These are phyloP conservation scores for Aplocera efformata DNA, from an alignment of 2,888 invertebrate species.

Conservation along the genomic window DNA sequence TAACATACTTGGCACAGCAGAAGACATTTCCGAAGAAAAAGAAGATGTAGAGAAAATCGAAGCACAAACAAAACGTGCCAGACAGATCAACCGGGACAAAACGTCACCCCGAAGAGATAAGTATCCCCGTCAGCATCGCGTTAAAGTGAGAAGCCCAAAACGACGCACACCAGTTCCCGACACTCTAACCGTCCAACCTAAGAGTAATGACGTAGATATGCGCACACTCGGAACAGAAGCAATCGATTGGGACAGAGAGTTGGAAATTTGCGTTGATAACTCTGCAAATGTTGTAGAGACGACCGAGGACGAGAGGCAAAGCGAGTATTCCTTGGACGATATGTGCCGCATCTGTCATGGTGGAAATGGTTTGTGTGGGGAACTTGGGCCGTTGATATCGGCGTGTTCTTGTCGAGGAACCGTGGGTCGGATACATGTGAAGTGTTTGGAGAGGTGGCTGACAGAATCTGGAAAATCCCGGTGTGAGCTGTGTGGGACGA, in stretches of 20 bases:
- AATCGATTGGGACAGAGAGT: constrained; percentile 45
- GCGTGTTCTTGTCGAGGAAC: constrained; percentile 81
- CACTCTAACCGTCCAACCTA: constrained; percentile 22
- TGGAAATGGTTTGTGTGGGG: constrained; percentile 50
- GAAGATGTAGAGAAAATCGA: constrained; percentile 9
- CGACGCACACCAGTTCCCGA: constrained; percentile 39
- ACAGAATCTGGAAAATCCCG: constrained; percentile 85
- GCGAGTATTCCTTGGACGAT: constrained; percentile 56
- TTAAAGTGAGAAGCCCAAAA: constrained; percentile 65
- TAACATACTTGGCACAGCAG: constrained; percentile 21
- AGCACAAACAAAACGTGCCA: constrained; percentile 16
- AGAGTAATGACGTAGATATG: constrained; percentile 27
- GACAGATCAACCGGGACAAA: constrained; percentile 32
- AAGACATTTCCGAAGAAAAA: constrained; percentile 14
- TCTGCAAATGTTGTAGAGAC: constrained; percentile 25
- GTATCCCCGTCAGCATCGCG: constrained; percentile 50
- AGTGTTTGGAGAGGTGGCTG: constrained; percentile 88
- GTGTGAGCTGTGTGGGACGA: constrained; percentile 87
- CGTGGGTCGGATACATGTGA: constrained; percentile 86
- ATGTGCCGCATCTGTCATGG: constrained; percentile 76
- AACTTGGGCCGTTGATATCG: constrained; percentile 62
- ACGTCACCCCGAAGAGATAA: constrained; percentile 42
- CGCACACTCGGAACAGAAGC: constrained; percentile 36
- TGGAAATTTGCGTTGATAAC: constrained; percentile 31
- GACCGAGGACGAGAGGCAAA: constrained; percentile 41